Percentiles rank a stretch among this genome's conserved stretches.
phyloP scores from a whole-genome alignment of 2,888 invertebrate genomes.

The Plagodis pulveraria region DNA sequence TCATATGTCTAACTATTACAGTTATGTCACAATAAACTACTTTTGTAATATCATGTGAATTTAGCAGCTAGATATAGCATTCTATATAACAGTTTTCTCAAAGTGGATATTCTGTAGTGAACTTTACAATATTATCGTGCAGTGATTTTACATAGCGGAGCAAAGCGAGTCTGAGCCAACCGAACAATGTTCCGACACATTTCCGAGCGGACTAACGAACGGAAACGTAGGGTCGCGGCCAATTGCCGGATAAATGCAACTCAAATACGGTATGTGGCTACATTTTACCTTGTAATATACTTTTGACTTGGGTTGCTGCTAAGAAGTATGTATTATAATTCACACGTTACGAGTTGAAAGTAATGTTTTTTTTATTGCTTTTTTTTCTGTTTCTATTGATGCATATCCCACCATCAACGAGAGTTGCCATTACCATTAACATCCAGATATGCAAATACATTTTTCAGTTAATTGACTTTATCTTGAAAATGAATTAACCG shows the following conservation, averaged over 20 bases:
- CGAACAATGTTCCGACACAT: constrained; percentile 80
- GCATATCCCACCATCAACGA: too few species aligned
- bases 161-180: constrained; percentile 58
- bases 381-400: too few species aligned
- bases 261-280: constrained; percentile 78
- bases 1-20: too few species aligned
- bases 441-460: too few species aligned
- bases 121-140: constrained; percentile 20
- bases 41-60: not conserved
- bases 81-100: constrained; percentile 14
- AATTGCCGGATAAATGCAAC: constrained; percentile 81
- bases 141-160: constrained; percentile 59
- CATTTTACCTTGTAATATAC: constrained; percentile 73
- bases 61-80: too few species aligned
- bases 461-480: too few species aligned
- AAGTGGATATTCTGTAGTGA: constrained; percentile 15
- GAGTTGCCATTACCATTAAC: too few species aligned
- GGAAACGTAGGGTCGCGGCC: constrained; percentile 78
- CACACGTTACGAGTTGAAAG: too few species aligned
- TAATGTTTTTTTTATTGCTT: too few species aligned
- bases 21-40: too few species aligned
- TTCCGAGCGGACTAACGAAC: constrained; percentile 78
- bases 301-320: constrained; percentile 50
- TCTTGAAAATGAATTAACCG: too few species aligned
- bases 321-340: too few species aligned